Conservation (phyloP, 2,888 invertebrate genomes). For the Drosophila robusta region DNA sequence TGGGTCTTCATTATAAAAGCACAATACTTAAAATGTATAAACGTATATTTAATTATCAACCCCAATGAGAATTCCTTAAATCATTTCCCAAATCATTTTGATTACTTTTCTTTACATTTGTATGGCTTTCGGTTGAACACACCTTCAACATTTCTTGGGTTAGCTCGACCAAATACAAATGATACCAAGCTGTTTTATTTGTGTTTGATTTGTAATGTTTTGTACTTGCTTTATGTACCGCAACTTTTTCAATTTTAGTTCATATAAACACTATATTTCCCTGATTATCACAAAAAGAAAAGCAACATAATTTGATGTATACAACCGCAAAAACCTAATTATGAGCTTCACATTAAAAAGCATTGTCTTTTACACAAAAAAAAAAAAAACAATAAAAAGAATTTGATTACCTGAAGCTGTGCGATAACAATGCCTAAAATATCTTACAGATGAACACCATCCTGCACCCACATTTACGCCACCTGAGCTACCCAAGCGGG, state of each 20-base stretch:
- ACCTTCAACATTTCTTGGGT: conserved; percentile 31
- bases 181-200: conserved; percentile 38
- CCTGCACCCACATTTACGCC: conserved; percentile 99
- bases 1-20: conserved; percentile 23
- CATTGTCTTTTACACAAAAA: conserved; percentile 51
- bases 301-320: conserved; percentile 46
- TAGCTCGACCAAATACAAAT: conserved; percentile 7
- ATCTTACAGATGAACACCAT: conserved; percentile 98
- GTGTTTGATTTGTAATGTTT: conserved; percentile 52
- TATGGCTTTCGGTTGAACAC: conserved; percentile 40
- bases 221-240: conserved; percentile 44
- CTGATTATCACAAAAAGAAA: conserved; percentile 24
- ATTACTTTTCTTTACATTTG: conserved; percentile 50
- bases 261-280: conserved; percentile 49
- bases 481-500: conserved; percentile 99
- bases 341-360: conserved; percentile 61
- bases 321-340: conserved; percentile 46
- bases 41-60: conserved; percentile 22
- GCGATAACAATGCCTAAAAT: conserved; percentile 84
- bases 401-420: conserved; percentile 86
- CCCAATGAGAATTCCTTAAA: conserved; percentile 38
- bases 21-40: conserved; percentile 10
- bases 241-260: conserved; percentile 51
- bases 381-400: conserved; percentile 36
- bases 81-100: conserved; percentile 58